phyloP scores from a whole-genome alignment of 2,888 invertebrate genomes.

The Xiphydria camelus region DNA sequence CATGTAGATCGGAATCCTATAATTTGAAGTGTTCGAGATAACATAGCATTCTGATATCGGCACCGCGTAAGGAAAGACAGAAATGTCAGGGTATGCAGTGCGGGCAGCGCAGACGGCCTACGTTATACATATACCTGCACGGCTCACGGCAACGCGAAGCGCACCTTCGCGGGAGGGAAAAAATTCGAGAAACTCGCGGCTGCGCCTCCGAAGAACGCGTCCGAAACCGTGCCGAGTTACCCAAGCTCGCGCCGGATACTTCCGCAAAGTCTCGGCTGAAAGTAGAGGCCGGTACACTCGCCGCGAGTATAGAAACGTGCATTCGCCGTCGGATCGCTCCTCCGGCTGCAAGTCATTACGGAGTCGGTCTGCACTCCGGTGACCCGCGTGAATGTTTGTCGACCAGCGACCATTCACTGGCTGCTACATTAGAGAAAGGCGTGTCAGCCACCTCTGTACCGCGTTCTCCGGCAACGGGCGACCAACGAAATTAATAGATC shows the following conservation, averaged over 20 bases:
- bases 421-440: conserved; percentile 49
- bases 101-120: too few relatives aligned
- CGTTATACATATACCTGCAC: too few relatives aligned
- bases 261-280: conserved; percentile 24
- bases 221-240: conserved; percentile 21
- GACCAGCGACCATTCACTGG: conserved; percentile 46
- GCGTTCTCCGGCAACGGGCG: conserved; percentile 42
- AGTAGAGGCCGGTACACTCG: too few relatives aligned
- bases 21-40: too few relatives aligned
- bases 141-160: too few relatives aligned
- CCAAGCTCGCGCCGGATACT: conserved; percentile 21
- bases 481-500: conserved; percentile 28
- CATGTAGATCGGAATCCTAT: too few relatives aligned
- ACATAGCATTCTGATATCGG: too few relatives aligned
- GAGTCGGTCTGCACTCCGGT: conserved; percentile 46
- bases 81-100: too few relatives aligned
- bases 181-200: too few relatives aligned
- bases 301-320: conserved; percentile 34
- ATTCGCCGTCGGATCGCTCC: conserved; percentile 24
- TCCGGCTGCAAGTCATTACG: conserved; percentile 35
- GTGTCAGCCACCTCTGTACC: conserved; percentile 43
- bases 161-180: too few relatives aligned
- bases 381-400: conserved; percentile 55
- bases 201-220: too few relatives aligned
- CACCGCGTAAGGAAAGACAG: too few relatives aligned